Evolutionary conservation across 1,140 invertebrate genomes (phyloP), one percentile per base, ranked within the genome.

Genomic region (Caenorhabditis briggsae): DNA sequence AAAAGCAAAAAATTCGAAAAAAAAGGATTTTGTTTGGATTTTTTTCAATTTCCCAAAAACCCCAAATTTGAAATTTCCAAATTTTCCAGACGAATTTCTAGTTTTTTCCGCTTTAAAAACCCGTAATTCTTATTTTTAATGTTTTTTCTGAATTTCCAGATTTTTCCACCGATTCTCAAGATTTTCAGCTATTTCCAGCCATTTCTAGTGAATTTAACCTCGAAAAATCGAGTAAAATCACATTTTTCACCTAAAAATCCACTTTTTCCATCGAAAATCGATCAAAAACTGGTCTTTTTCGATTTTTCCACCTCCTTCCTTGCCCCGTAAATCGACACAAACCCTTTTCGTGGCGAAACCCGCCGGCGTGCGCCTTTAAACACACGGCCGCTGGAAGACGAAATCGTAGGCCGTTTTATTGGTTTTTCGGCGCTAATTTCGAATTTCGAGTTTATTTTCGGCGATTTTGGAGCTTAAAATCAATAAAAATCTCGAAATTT

Each of bases 321-420:
- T 33, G 1, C 33, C 33, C 2, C 9, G 50, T 14, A 53, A 53
- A 53, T 14, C 50, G 50, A 11, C 50, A 53, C 11, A 53, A 53
- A 53, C 50, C 50, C 14, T n/a, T n/a, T 58, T 58, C 56, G 56
- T n/a, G 56, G 56, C 56, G 56, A 58, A 18, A 58, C 56, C 56
- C 56, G n/a, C 14, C 56, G 16, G 18, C 18, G n/a, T 58, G 56
- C 56, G 56, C 56, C 56, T 58, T 58, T 58, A 58, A 58, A 58
- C 56, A n/a, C 20, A 18, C 18, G 20, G 8, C 18, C 16, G 56
- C 56, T 20, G 56, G 56, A 18, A 53, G 50, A 53, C 11, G 50
- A 9, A 58, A n/a, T 58, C n/a, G 16, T 58, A 58, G 56, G 56
- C 56, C 56, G 16, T 58, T 20, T 20, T 18, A n/a, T 8, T 18